phyloP scores from a whole-genome alignment of 1,140 invertebrate species.

The Coptotermes formosanus region DNA sequence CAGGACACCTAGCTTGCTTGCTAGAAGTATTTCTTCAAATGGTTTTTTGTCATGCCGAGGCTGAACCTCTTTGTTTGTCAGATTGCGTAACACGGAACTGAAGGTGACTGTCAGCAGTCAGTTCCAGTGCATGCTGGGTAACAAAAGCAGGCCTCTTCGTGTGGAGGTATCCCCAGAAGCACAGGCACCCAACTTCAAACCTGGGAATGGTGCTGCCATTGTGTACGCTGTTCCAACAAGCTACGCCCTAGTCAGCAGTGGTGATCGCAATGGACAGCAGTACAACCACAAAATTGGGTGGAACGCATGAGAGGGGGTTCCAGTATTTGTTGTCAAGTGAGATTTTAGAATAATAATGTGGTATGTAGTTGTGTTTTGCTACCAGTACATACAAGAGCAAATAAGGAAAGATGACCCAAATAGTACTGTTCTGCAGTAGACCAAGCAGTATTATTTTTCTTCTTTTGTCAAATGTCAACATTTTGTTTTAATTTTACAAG shows the following conservation, averaged over 20 bases:
- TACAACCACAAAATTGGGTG: neutral
- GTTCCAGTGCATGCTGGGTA: constrained; percentile 71
- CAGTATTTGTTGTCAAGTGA: neutral
- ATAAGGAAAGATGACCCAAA: neutral
- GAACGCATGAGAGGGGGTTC: constrained; percentile 7
- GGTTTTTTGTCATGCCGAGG: too few species aligned
- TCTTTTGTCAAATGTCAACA: neutral
- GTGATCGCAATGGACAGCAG: constrained; percentile 27
- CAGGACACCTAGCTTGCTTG: too few species aligned
- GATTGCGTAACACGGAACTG: constrained; percentile 59
- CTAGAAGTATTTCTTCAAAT: too few species aligned
- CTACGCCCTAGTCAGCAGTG: constrained; percentile 40
- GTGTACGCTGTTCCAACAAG: constrained; percentile 54
- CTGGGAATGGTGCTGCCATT: constrained; percentile 57
- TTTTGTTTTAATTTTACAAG: neutral
- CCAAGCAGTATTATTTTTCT: neutral
- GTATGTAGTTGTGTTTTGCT: neutral
- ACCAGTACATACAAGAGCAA: neutral
- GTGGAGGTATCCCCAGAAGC: constrained; percentile 62
- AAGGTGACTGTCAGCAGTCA: constrained; percentile 62
- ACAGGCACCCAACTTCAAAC: constrained; percentile 58
- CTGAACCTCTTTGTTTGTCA: constrained; percentile 39
- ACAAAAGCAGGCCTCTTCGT: constrained; percentile 61
- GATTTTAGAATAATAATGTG: neutral
- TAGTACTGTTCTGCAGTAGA: neutral